Percentiles rank a stretch among this genome's conserved stretches.
phyloP scores from a whole-genome alignment of 1,140 invertebrate genomes.

The Drosophila sucinea region DNA sequence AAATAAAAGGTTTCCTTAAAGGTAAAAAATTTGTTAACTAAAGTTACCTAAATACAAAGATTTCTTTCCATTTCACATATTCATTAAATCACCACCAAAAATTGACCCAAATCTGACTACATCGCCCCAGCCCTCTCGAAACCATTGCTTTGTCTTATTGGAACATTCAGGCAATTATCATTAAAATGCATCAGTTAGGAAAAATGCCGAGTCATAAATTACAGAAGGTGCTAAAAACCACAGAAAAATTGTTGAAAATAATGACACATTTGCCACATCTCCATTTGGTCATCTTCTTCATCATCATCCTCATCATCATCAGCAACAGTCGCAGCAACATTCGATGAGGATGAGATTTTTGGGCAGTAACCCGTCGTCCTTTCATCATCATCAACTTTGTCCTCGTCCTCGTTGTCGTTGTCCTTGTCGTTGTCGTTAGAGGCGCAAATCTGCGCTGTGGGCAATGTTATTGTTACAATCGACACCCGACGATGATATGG shows the following conservation, averaged over 20 bases:
- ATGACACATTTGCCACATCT: constrained; percentile 57
- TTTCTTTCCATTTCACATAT: not conserved
- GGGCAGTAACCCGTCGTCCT: constrained; percentile 30
- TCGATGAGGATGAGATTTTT: constrained; percentile 13
- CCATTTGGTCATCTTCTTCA: constrained; percentile 15
- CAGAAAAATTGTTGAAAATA: constrained; percentile 54
- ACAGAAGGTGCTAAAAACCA: constrained; percentile 67
- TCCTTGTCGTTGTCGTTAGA: constrained; percentile 53
- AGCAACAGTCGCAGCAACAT: constrained; percentile 10
- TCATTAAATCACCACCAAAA: not conserved
- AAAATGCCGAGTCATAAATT: constrained; percentile 58
- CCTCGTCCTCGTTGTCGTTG: constrained; percentile 33
- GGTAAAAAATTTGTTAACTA: too few species aligned
- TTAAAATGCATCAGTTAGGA: constrained; percentile 42
- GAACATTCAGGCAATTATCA: constrained; percentile 28
- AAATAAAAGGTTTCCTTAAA: too few species aligned
- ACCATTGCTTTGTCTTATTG: not conserved
- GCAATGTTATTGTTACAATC: constrained; percentile 78
- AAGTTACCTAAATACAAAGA: too few species aligned
- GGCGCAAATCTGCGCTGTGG: constrained; percentile 72
- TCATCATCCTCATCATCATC: not conserved
- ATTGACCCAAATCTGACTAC: not conserved
- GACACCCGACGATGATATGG: constrained; percentile 54
- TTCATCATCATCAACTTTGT: constrained; percentile 46
- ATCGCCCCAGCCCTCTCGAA: not conserved